These are phyloP conservation scores for Rhyacichthys aspro DNA, from an alignment of 2,797 vertebrate species.

Conservation along the genomic window DNA sequence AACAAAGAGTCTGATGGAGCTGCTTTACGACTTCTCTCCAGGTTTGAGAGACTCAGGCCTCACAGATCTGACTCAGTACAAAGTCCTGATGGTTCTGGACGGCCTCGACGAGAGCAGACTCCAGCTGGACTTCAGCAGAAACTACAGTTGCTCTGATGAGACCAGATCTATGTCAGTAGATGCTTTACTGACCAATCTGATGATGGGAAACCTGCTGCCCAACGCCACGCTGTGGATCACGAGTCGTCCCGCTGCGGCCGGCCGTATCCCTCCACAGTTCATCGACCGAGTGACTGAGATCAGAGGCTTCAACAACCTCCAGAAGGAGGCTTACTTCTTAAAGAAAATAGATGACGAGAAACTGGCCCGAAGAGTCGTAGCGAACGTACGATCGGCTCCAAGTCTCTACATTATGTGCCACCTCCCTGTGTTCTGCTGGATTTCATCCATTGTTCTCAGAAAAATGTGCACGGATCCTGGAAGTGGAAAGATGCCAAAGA, in stretches of 20 bases:
- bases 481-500: conserved; percentile 31
- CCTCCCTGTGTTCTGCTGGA: conserved; percentile 48
- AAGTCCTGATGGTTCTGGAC: conserved; percentile 33
- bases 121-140: conserved; percentile 21
- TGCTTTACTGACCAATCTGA: conserved; percentile 50
- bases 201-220: conserved; percentile 52
- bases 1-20: conserved; percentile 20
- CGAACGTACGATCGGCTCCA: conserved; percentile 22
- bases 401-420: conserved; percentile 47
- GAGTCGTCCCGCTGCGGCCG: conserved; percentile 46
- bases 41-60: conserved; percentile 20
- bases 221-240: conserved; percentile 55
- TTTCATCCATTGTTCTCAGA: conserved; percentile 30
- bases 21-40: conserved; percentile 20
- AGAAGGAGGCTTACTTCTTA: conserved; percentile 54
- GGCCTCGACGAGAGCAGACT: conserved; percentile 41
- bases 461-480: neutral
- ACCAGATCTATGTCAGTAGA: conserved; percentile 15
- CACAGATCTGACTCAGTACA: conserved; percentile 10
- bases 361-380: conserved; percentile 21
- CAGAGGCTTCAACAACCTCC: conserved; percentile 46
- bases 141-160: conserved; percentile 2
- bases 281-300: conserved; percentile 56
- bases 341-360: conserved; percentile 37
- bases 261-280: conserved; percentile 29